phyloP scores from a whole-genome alignment of 2,113 vertebrate species.

The Pungitius pungitius region DNA sequence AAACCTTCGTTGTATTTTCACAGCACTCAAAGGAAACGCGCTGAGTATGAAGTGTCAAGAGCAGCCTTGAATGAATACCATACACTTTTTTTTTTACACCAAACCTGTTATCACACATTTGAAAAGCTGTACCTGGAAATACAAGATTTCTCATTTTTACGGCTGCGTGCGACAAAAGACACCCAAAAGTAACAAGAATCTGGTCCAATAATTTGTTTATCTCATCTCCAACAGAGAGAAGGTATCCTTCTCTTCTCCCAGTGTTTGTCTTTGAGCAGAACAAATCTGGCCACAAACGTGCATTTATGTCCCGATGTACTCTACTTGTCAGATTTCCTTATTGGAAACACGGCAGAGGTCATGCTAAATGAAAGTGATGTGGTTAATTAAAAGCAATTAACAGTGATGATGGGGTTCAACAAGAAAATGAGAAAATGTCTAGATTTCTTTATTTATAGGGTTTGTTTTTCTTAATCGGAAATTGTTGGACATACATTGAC shows the following conservation, averaged over 20 bases:
- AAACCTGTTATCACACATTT: constrained; percentile 44
- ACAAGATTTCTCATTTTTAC: neutral
- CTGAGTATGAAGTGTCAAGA: neutral
- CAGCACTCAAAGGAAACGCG: neutral
- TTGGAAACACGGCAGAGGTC: constrained; percentile 49
- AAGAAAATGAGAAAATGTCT: neutral
- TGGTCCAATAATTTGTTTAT: constrained; percentile 41
- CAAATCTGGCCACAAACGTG: constrained; percentile 51
- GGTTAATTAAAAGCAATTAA: constrained; percentile 62
- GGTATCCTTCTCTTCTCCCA: constrained; percentile 24
- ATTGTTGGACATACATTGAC: neutral
- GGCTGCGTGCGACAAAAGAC: constrained; percentile 14
- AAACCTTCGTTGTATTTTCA: neutral
- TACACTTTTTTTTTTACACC: neutral
- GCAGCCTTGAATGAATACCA: constrained; percentile 2
- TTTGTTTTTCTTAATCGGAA: neutral
- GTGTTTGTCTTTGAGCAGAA: constrained; percentile 16
- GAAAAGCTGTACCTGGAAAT: constrained; percentile 12
- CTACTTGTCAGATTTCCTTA: constrained; percentile 42
- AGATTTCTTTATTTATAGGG: neutral
- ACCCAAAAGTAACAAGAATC: constrained; percentile 9
- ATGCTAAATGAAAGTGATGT: constrained; percentile 52
- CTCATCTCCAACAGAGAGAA: constrained; percentile 39
- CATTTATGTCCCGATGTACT: constrained; percentile 44
- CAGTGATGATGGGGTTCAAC: constrained; percentile 12